phyloP scores from a whole-genome alignment of 2,113 vertebrate genomes.

The Martes martes region DNA sequence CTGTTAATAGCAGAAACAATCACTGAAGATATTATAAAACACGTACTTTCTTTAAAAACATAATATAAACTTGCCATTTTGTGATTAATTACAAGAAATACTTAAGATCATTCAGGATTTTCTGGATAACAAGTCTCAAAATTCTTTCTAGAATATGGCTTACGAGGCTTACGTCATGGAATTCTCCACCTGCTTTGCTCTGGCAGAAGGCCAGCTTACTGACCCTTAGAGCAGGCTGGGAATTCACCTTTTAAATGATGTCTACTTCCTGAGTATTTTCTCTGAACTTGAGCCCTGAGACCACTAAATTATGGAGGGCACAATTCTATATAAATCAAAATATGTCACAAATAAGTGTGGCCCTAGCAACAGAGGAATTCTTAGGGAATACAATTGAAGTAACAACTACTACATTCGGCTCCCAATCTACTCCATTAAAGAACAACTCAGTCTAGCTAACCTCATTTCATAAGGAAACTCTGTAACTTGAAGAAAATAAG shows the following conservation, averaged over 20 bases:
- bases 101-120: not conserved
- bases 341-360: not conserved
- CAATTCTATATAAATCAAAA: not conserved
- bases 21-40: not conserved
- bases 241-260: slow-evolving; percentile 42
- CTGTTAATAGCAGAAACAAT: not conserved
- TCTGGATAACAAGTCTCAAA: not conserved
- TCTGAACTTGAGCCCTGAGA: not conserved
- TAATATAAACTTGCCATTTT: not conserved
- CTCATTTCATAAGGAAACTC: not conserved
- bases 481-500: not conserved
- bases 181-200: not conserved
- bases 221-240: not conserved
- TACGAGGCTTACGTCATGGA: not conserved
- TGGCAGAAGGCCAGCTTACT: slow-evolving; percentile 12
- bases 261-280: slow-evolving; percentile 14
- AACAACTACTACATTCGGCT: not conserved
- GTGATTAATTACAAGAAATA: not conserved
- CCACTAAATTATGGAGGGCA: not conserved
- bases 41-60: not conserved
- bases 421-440: not conserved
- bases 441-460: not conserved
- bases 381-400: not conserved
- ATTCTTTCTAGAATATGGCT: not conserved
- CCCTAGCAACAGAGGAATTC: not conserved